Evolutionary conservation across 2,113 vertebrate species (phyloP).

Genomic region (Dicerorhinus sumatrensis): DNA sequence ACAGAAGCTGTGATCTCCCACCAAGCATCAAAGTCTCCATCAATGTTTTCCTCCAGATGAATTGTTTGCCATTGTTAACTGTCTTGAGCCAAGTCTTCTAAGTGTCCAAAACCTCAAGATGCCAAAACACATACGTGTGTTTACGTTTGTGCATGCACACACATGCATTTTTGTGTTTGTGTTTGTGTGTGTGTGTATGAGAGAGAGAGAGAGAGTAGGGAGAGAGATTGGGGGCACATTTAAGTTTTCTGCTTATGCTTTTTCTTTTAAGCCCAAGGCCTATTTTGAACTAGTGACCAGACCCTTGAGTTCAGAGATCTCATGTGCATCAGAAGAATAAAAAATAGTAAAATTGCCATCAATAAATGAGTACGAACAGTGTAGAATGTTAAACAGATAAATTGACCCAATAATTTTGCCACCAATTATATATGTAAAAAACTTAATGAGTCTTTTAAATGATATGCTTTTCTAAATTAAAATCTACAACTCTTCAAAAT

Average conservation of each 20-base stretch:
- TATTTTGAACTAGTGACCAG: background rate
- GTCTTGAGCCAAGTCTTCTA: background rate
- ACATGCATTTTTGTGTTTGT: too few species aligned
- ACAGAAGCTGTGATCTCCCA: background rate
- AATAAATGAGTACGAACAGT: background rate
- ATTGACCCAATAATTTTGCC: slow-evolving; percentile 9
- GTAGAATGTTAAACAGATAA: slow-evolving; percentile 15
- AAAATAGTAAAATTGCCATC: background rate
- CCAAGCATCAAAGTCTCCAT: background rate
- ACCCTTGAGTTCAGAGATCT: background rate
- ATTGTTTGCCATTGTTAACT: background rate
- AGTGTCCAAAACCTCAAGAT: background rate
- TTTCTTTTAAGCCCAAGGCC: background rate
- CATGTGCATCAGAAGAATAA: slow-evolving; percentile 24
- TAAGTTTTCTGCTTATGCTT: background rate
- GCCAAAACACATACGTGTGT: background rate
- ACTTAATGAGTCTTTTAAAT: background rate
- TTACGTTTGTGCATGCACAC: background rate
- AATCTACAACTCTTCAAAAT: background rate
- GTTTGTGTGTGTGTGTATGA: background rate
- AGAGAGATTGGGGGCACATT: background rate
- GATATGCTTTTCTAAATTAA: slow-evolving; percentile 15
- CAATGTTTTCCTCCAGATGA: background rate
- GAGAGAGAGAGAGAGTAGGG: too few species aligned
- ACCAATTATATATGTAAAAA: slow-evolving; percentile 20